A percentile compares a stretch with the other conserved stretches of the same genome.
These are phyloP conservation scores for Acrocephalus arundinaceus DNA, from an alignment of 2,113 vertebrate genomes.

Conservation along the genomic window DNA sequence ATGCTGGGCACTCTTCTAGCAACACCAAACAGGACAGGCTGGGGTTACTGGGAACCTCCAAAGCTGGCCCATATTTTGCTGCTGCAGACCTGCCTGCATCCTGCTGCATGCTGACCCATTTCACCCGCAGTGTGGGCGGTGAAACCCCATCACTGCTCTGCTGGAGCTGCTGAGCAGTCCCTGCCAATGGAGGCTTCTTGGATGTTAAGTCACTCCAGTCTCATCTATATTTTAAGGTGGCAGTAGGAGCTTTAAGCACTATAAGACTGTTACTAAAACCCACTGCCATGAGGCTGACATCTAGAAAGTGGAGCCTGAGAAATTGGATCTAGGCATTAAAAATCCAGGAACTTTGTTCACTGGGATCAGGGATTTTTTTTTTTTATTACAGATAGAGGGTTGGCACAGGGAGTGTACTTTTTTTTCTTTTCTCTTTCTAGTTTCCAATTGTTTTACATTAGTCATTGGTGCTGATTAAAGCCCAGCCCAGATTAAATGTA, in stretches of 20 bases:
- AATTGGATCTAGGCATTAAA: neutral
- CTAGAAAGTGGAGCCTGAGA: neutral
- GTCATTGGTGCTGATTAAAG: slow-evolving; percentile 6
- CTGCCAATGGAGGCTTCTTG: neutral
- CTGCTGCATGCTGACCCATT: accelerated
- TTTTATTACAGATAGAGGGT: neutral
- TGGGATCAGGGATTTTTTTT: neutral
- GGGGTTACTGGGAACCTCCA: neutral
- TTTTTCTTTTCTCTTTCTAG: neutral
- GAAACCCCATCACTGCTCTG: neutral
- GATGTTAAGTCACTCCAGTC: neutral
- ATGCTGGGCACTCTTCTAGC: neutral
- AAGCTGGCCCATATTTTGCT: neutral
- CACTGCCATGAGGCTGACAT: neutral
- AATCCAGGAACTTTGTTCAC: neutral
- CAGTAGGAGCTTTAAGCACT: neutral
- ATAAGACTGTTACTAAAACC: neutral
- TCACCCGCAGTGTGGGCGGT: accelerated
- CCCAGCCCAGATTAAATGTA: slow-evolving; percentile 10
- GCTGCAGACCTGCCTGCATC: neutral
- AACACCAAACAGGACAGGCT: accelerated
- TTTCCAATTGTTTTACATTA: neutral
- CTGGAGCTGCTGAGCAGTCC: neutral
- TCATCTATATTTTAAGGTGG: neutral
- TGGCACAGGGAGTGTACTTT: neutral